A percentile compares a stretch with the other conserved stretches of the same genome.
Conservation (phyloP, 2,113 vertebrate species). For the Megalops atlanticus region DNA sequence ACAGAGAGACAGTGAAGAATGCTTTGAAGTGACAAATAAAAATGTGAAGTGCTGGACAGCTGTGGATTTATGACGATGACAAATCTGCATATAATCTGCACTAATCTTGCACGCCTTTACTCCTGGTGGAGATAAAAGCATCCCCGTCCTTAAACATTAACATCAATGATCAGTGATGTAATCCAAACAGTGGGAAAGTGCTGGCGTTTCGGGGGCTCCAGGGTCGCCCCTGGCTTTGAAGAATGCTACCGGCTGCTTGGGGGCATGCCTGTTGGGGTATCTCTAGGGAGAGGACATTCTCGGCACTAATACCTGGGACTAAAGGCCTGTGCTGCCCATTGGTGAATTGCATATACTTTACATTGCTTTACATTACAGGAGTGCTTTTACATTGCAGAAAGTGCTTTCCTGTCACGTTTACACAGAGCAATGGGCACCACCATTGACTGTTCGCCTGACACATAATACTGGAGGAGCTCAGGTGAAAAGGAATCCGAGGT, state of each 20-base stretch:
- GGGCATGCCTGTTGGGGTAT: constrained; percentile 22
- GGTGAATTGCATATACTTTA: not conserved
- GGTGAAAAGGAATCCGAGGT: not conserved
- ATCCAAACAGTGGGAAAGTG: constrained; percentile 55
- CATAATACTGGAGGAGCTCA: not conserved
- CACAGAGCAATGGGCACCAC: not conserved
- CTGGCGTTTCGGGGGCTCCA: constrained; percentile 14
- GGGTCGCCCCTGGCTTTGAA: constrained; percentile 34
- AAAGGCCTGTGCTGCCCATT: not conserved
- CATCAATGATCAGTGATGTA: constrained; percentile 44
- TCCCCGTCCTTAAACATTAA: constrained; percentile 48
- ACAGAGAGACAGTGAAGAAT: constrained; percentile 64
- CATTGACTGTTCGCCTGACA: not conserved
- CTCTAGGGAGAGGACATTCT: constrained; percentile 15
- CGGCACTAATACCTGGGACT: constrained; percentile 16
- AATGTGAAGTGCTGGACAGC: constrained; percentile 66
- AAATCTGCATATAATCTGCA: constrained; percentile 74
- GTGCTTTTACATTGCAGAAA: too few species aligned
- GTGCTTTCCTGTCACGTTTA: not conserved
- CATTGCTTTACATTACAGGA: not conserved
- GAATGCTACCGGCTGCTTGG: not conserved
- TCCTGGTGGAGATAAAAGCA: constrained; percentile 62
- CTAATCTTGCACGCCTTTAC: constrained; percentile 62
- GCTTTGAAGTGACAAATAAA: constrained; percentile 78
- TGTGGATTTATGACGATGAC: constrained; percentile 76